Percentiles rank a stretch among this genome's conserved stretches.
Evolutionary conservation across 2,888 invertebrate species (phyloP).

Genomic region (Prionchulus punctatus): DNA sequence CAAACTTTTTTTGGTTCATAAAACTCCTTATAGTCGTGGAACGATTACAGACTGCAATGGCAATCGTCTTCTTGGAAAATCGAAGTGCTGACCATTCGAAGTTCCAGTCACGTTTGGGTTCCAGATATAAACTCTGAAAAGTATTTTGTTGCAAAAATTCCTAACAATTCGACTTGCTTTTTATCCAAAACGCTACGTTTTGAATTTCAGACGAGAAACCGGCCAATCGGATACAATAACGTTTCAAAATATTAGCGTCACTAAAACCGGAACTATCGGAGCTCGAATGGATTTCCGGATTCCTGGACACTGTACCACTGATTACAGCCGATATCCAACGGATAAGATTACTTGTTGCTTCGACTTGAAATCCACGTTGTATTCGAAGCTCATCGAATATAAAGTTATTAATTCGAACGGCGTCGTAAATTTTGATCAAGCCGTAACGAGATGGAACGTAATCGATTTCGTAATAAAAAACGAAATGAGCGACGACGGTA

Average conservation of each 20-base stretch:
- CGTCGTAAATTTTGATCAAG: neutral
- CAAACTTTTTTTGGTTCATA: no score
- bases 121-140: constrained; percentile 24
- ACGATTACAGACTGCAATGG: constrained; percentile 23
- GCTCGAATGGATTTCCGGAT: constrained; percentile 21
- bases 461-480: neutral
- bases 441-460: neutral
- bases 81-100: constrained; percentile 19
- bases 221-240: constrained; percentile 23
- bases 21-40: constrained; percentile 24
- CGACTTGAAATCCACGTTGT: constrained; percentile 18
- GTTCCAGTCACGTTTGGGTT: constrained; percentile 21
- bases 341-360: constrained; percentile 23
- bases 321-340: constrained; percentile 23
- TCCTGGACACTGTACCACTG: constrained; percentile 21
- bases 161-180: no score
- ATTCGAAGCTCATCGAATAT: constrained; percentile 17
- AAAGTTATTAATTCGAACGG: neutral
- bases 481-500: neutral
- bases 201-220: no score
- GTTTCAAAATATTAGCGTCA: constrained; percentile 16
- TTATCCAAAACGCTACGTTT: no score
- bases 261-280: constrained; percentile 20
- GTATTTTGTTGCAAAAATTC: no score
- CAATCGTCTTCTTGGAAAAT: constrained; percentile 22